Conservation (phyloP, 2,797 vertebrate species). For the Xerus rutilus region DNA sequence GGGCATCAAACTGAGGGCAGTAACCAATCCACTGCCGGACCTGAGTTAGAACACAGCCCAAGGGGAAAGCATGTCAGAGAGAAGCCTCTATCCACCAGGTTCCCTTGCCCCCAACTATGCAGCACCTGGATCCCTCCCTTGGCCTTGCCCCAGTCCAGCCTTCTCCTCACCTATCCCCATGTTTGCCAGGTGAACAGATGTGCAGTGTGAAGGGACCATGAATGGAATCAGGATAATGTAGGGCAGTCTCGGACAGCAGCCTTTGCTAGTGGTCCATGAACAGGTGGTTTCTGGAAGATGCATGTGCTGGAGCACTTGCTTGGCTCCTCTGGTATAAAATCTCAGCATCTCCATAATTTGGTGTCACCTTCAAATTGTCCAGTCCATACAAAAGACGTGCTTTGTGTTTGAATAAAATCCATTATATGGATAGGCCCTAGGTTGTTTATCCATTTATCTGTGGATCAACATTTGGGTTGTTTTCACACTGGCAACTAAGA, state of each 20-base stretch:
- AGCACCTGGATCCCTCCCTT: constrained; percentile 93
- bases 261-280: background rate
- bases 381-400: background rate
- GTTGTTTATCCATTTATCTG: background rate
- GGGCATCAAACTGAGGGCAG: constrained; percentile 96
- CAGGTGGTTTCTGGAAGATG: background rate
- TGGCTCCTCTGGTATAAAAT: background rate
- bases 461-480: background rate
- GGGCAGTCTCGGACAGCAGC: background rate
- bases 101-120: constrained; percentile 92
- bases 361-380: background rate
- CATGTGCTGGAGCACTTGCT: background rate
- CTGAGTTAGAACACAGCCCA: constrained; percentile 82
- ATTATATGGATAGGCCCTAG: no score
- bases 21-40: constrained; percentile 96
- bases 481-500: background rate
- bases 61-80: constrained; percentile 85
- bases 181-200: constrained; percentile 84
- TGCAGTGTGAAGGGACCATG: fast-evolving
- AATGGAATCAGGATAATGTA: background rate
- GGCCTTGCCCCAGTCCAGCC: background rate
- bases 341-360: background rate
- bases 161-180: constrained; percentile 80
- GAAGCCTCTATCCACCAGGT: constrained; percentile 92
- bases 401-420: no score